Base-by-base conservation (phyloP, 2,797 vertebrate species). In the Enteromius unitaeniatus region DNA sequence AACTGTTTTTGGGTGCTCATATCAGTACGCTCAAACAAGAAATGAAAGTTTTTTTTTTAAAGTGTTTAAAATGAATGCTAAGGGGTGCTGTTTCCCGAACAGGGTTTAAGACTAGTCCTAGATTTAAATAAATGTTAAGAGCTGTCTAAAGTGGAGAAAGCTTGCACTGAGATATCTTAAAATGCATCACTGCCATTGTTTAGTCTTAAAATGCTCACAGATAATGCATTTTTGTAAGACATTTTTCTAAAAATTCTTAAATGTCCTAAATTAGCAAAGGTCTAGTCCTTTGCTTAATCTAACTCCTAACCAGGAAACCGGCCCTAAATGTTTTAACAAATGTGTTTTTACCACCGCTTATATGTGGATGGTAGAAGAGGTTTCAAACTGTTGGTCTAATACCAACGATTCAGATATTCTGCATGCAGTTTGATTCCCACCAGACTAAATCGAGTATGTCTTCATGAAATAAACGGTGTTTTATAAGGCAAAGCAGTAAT, bases 381-480 rank as follows among this genome's bases (percentile, higher is more conserved):
- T 62, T 60, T 58, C 9, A 13, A 81, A 65, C n/a, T 31, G 0
- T 26, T 81, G 74, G 21, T 26, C 8, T 28, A 23, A 3, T 3
- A 23, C 79, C 68, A 81, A 68, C 31, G 19, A 40, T 78, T 83
- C 60, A 64, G 62, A 83, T 65, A 74, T 75, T 60, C 40, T 79
- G 60, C 37, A 31, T 19, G 6, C 6, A 8, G 19, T 4, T 49
- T 14, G 28, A 37, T 37, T 79, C 23, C 40, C 26, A 21, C 9
- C 55, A 64, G 49, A 53, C 26, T 47, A 34, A 49, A 47, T 19
- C 8, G 17, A 64, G 53, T 51, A 34, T 7, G 9, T 9, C 6
- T 51, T 51, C 47, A 2, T 64, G 10, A 79, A 34, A 13, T 19
- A 45, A 64, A 28, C n/a, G 15, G 21, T 45, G 13, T 5, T 4